Percentiles rank a stretch among this genome's conserved stretches.
phyloP scores from a whole-genome alignment of 1,140 invertebrate species.

The Hyles vespertilio region DNA sequence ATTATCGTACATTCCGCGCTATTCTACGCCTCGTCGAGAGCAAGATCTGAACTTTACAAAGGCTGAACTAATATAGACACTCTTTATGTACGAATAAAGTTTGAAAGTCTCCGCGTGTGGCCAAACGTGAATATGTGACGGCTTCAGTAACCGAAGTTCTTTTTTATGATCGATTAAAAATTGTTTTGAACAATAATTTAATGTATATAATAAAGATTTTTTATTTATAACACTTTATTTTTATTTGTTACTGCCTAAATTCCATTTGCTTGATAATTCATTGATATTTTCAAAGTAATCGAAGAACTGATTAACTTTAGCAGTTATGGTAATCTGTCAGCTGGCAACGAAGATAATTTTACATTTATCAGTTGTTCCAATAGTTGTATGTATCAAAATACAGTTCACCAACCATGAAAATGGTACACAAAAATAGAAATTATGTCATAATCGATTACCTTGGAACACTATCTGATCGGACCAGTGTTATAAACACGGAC shows the following conservation, averaged over 20 bases:
- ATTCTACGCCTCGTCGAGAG: constrained; percentile 41
- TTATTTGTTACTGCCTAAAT: neutral
- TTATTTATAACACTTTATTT: constrained; percentile 52
- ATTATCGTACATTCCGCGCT: constrained; percentile 50
- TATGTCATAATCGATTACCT: no score
- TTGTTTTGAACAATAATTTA: constrained; percentile 68
- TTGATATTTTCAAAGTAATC: no score
- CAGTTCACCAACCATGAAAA: no score
- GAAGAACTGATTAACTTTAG: no score
- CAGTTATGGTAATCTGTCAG: no score
- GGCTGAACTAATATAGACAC: constrained; percentile 52
- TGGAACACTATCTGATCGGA: no score
- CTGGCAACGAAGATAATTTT: no score
- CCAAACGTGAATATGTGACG: constrained; percentile 48
- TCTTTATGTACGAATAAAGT: constrained; percentile 50
- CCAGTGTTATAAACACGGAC: no score
- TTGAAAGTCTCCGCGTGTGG: constrained; percentile 29
- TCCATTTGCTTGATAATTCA: no score
- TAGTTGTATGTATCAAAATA: no score
- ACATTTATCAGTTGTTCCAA: no score
- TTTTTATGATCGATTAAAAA: constrained; percentile 54
- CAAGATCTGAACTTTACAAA: constrained; percentile 58
- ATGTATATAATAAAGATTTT: constrained; percentile 70
- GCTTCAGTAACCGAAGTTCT: constrained; percentile 65
- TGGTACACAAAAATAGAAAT: no score